Conservation (phyloP, 2,888 invertebrate species). For the Drosophila neutralis region DNA sequence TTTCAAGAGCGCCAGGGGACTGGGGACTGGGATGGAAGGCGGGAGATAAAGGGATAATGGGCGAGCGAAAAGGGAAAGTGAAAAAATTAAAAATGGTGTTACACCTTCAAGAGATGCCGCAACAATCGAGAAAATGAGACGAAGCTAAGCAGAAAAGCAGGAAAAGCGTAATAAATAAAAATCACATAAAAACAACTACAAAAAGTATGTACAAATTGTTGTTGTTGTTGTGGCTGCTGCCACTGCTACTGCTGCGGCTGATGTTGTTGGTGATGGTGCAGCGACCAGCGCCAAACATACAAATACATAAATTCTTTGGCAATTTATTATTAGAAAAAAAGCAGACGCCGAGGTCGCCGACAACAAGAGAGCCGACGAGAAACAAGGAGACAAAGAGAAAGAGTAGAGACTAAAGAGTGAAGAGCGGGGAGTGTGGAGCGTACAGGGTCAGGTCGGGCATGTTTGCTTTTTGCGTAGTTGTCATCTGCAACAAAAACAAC, state of each 20-base stretch:
- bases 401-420: neutral
- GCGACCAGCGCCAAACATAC: conserved; percentile 55
- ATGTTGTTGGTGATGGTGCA: conserved; percentile 26
- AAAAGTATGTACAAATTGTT: conserved; percentile 26
- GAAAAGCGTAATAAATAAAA: conserved; percentile 54
- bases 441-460: conserved; percentile 23
- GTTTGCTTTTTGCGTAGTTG: conserved; percentile 45
- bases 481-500: conserved; percentile 42
- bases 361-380: conserved; percentile 11
- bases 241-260: conserved; percentile 17
- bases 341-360: conserved; percentile 65
- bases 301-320: conserved; percentile 71
- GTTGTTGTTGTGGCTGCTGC: conserved; percentile 8
- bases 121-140: conserved; percentile 15
- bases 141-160: conserved; percentile 40
- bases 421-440: neutral
- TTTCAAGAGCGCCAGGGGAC: conserved; percentile 13
- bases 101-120: conserved; percentile 45
- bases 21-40: neutral
- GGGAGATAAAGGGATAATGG: conserved; percentile 3
- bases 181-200: conserved; percentile 35
- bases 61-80: conserved; percentile 61
- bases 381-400: neutral
- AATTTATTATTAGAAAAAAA: conserved; percentile 76
- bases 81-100: conserved; percentile 29